Base-by-base conservation (phyloP, 2,888 invertebrate genomes). In the Lordiphosa fenestrarum region DNA sequence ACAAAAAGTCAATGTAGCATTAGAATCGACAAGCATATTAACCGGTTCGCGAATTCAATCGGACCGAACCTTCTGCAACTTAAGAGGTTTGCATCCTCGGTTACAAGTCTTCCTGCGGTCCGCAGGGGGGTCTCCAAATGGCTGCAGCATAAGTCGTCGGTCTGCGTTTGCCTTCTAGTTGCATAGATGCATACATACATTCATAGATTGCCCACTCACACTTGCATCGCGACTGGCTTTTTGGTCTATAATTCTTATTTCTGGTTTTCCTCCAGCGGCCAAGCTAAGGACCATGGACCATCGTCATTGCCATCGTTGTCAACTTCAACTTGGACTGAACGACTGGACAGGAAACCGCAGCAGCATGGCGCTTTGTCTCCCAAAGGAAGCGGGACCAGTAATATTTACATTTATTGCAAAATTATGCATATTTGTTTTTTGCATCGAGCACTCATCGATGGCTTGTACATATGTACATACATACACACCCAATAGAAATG, bases 201-300 rank as follows among this genome's bases (percentile, higher is more conserved):
- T 47, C 48, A 57, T 51, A 50, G 30, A 37, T 38, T 44, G 12
- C 44, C 59, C 37, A 13, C 59, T 38, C 53, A 37, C 39, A 50
- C 53, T 54, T 69, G 59, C 58, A 51, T 69, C 67, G 82, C 82
- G 82, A 77, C 80, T 78, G 76, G 77, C 80, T 82, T 75, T 78
- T 78, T 78, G 77, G 77, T 78, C 77, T 78, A 78, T 78, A 78
- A 78, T 78, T 78, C 80, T 83, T 82, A 83, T 78, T 78, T 82
- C 73, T 83, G 71, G 70, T 73, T 77, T 77, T 44, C 33, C 44
- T 77, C 78, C 71, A 72, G 77, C 69, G 55, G 71, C 68, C 53
- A 64, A 77, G 77, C 82, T 82, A 77, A 77, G 77, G 69, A 73
- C 44, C 33, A 33, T 44, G 12, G 42, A 39, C 15, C 33, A 33